Evolutionary conservation across 2,888 invertebrate genomes (phyloP).

Genomic region (Lasioglossum villosulum): DNA sequence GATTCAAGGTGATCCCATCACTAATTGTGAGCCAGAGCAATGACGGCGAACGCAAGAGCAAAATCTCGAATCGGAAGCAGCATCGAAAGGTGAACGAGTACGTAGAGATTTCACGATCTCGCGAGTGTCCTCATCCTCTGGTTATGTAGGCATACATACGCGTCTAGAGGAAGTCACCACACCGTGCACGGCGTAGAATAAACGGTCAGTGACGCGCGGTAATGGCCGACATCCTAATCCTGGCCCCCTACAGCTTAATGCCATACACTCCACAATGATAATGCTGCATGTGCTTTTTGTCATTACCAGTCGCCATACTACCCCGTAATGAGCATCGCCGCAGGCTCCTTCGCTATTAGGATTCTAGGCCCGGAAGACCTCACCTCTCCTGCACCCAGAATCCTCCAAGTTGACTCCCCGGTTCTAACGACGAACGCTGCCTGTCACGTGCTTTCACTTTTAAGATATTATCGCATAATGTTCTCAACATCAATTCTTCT

Average conservation of each 20-base stretch:
- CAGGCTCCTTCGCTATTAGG: slow-evolving; percentile 63
- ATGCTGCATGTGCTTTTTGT: slow-evolving; percentile 82
- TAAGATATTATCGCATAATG: background rate
- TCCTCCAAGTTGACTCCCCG: background rate
- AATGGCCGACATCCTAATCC: slow-evolving; percentile 85
- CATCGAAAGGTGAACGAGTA: slow-evolving; percentile 56
- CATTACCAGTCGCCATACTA: slow-evolving; percentile 76
- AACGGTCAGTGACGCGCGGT: slow-evolving; percentile 84
- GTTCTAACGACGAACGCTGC: background rate
- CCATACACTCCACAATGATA: slow-evolving; percentile 80
- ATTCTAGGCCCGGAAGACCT: slow-evolving; percentile 28
- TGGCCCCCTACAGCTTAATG: slow-evolving; percentile 83
- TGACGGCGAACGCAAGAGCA: background rate
- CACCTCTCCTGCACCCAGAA: background rate
- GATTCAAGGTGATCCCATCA: no score
- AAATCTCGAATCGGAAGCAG: background rate
- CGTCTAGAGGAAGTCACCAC: slow-evolving; percentile 82
- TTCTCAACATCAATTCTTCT: background rate
- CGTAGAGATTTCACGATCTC: slow-evolving; percentile 67
- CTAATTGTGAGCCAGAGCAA: no score
- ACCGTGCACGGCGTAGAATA: slow-evolving; percentile 82
- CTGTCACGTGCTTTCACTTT: background rate
- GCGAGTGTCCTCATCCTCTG: slow-evolving; percentile 78
- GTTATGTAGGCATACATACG: slow-evolving; percentile 76
- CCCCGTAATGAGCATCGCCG: slow-evolving; percentile 75